phyloP scores from a whole-genome alignment of 2,113 vertebrate genomes.

The Talpa occidentalis region DNA sequence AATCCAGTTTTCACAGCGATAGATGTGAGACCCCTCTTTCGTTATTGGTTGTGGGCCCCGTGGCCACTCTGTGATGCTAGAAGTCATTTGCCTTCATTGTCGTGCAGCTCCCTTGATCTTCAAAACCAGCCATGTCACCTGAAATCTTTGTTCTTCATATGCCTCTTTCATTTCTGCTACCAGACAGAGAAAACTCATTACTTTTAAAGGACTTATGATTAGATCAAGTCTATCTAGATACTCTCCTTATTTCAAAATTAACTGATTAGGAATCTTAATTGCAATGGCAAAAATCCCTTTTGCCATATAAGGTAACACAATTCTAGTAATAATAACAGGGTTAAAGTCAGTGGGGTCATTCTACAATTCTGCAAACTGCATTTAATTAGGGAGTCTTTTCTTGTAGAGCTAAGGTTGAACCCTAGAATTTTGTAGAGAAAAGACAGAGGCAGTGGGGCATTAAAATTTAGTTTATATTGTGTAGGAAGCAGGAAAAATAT shows the following conservation, averaged over 20 bases:
- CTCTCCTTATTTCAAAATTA: background rate
- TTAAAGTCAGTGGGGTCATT: background rate
- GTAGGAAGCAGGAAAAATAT: background rate
- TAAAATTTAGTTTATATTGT: background rate
- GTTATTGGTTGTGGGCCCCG: no score
- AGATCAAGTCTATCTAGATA: background rate
- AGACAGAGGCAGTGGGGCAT: background rate
- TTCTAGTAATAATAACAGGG: background rate
- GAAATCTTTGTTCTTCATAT: background rate
- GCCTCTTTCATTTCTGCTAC: background rate
- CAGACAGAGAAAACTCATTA: background rate
- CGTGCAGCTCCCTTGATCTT: background rate
- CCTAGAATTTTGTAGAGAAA: background rate
- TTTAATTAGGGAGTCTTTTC: background rate
- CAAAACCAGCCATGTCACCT: background rate
- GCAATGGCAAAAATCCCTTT: background rate
- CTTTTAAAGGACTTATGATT: background rate
- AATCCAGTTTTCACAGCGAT: background rate
- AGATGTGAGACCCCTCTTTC: no score
- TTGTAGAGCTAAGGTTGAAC: background rate
- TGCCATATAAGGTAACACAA: background rate
- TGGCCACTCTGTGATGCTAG: background rate
- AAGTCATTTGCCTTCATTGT: background rate
- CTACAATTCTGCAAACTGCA: background rate
- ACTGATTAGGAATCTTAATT: background rate